phyloP scores from a whole-genome alignment of 2,113 vertebrate genomes.

The Phaethon lepturus region DNA sequence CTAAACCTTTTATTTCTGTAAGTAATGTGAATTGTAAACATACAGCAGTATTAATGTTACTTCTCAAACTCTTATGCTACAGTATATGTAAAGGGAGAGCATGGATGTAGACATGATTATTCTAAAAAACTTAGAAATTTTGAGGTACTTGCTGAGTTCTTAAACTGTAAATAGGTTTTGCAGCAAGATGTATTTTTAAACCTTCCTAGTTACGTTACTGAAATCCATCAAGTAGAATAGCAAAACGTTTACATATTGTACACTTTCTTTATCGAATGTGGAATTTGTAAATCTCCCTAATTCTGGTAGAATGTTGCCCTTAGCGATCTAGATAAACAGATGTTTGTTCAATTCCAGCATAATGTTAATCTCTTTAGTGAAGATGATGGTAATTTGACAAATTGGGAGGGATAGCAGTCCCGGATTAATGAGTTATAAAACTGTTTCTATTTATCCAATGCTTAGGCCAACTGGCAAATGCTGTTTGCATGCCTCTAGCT shows the following conservation, averaged over 20 bases:
- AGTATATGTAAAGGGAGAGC: background rate
- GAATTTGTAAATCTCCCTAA: background rate
- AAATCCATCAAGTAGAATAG: background rate
- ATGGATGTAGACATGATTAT: background rate
- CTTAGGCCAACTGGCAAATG: background rate
- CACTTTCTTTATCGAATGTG: background rate
- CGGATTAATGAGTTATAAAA: background rate
- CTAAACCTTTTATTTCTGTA: background rate
- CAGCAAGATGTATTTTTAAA: background rate
- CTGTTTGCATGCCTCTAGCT: background rate
- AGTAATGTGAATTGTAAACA: background rate
- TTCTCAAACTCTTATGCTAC: background rate
- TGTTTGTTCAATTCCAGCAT: background rate
- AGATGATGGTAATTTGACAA: background rate
- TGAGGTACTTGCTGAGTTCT: background rate
- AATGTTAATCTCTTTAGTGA: background rate
- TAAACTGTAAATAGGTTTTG: background rate
- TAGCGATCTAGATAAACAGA: background rate
- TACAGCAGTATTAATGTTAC: background rate
- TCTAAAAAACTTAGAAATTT: background rate
- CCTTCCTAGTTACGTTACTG: background rate
- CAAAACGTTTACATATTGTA: fast-evolving
- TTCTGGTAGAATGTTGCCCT: background rate
- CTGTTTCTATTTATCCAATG: background rate
- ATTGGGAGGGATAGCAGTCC: background rate